Percentiles rank a stretch among this genome's conserved stretches.
Evolutionary conservation across 2,113 vertebrate species (phyloP).

Genomic region (Pelodiscus sinensis): DNA sequence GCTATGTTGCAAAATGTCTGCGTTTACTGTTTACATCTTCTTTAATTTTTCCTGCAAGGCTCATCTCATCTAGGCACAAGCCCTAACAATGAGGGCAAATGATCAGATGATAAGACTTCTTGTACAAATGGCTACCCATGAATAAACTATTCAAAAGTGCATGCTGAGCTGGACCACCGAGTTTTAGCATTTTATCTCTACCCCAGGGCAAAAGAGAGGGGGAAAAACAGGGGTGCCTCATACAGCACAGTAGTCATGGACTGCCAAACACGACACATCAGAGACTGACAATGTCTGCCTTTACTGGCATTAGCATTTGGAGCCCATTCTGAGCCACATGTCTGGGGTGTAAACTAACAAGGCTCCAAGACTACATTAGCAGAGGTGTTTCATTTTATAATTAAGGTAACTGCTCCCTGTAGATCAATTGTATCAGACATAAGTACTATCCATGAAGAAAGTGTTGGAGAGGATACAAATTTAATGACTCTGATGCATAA

Average conservation of each 20-base stretch:
- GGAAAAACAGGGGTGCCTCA: background rate
- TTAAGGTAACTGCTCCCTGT: constrained; percentile 75
- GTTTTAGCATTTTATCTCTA: constrained; percentile 52
- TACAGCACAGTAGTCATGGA: background rate
- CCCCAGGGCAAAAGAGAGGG: constrained; percentile 44
- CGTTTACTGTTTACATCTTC: constrained; percentile 87
- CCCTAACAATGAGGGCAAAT: constrained; percentile 69
- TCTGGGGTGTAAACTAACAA: constrained; percentile 65
- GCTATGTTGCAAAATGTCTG: constrained; percentile 86
- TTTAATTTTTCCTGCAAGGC: constrained; percentile 85
- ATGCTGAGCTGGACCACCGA: constrained; percentile 50
- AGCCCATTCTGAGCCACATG: constrained; percentile 59
- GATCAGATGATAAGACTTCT: constrained; percentile 69
- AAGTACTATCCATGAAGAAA: constrained; percentile 57
- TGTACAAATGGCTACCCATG: constrained; percentile 67
- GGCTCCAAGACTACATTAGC: constrained; percentile 61
- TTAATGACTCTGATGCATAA: constrained; percentile 73
- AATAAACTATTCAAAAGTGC: constrained; percentile 69
- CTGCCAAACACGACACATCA: background rate
- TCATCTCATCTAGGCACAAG: constrained; percentile 73
- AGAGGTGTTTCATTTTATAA: constrained; percentile 79
- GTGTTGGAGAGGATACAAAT: constrained; percentile 27
- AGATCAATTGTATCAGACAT: constrained; percentile 69
- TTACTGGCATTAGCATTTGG: constrained; percentile 58
- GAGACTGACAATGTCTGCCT: background rate